Conservation (phyloP, 2,113 vertebrate genomes). For the Serinus canaria region DNA sequence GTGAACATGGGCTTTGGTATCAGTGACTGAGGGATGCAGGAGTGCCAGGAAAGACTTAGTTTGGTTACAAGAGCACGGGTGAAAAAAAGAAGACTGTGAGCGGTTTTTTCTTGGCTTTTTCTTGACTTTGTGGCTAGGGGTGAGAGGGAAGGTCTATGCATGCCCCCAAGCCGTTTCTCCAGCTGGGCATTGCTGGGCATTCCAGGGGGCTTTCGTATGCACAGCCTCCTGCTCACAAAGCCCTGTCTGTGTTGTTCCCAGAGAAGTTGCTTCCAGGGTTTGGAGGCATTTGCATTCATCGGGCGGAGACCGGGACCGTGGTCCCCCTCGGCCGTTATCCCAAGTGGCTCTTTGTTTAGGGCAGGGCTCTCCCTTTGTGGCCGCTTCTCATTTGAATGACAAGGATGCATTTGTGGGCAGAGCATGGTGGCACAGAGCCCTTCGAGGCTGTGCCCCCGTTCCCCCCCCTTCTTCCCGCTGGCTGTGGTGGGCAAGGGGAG, state of each 20-base stretch:
- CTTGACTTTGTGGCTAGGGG: neutral
- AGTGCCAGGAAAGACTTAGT: neutral
- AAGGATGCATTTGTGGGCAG: neutral
- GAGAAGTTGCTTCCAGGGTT: neutral
- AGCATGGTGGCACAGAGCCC: neutral
- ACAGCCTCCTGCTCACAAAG: slow-evolving; percentile 14
- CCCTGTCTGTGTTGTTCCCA: neutral
- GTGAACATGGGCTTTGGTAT: neutral
- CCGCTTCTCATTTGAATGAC: slow-evolving; percentile 40
- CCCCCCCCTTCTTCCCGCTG: neutral
- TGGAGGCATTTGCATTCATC: slow-evolving; percentile 51
- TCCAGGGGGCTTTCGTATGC: neutral
- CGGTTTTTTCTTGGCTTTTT: neutral
- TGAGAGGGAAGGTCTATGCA: neutral
- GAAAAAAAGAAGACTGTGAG: neutral
- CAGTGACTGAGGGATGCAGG: neutral
- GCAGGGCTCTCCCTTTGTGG: slow-evolving; percentile 1
- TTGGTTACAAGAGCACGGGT: neutral
- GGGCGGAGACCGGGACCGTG: neutral
- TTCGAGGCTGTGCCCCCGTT: neutral
- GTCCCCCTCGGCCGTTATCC: neutral
- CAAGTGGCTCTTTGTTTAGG: slow-evolving; percentile 12
- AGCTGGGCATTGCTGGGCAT: slow-evolving; percentile 24
- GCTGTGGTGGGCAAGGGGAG: neutral
- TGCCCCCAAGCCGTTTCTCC: neutral